Conservation (phyloP, 1,140 invertebrate species). For the Ips nitidus region DNA sequence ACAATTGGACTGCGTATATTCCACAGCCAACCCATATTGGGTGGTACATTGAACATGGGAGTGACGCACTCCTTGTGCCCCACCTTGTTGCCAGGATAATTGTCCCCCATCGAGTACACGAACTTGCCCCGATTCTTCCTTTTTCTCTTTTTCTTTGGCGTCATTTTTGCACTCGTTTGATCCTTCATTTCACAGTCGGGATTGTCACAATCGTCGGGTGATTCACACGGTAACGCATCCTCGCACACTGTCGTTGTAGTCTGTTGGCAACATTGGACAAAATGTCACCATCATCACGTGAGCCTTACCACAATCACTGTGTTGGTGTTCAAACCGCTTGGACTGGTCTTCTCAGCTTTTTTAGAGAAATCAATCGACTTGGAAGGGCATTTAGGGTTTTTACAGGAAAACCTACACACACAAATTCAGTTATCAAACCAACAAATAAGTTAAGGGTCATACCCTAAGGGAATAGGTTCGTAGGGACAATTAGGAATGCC, state of each 20-base stretch:
- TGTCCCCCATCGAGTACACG: slow-evolving; percentile 47
- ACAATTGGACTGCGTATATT: slow-evolving; percentile 47
- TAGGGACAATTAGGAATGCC: slow-evolving; percentile 37
- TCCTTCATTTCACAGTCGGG: slow-evolving; percentile 20
- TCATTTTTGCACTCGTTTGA: slow-evolving; percentile 4
- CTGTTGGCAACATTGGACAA: slow-evolving; percentile 8
- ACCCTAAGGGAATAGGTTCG: slow-evolving; percentile 26
- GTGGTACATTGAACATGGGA: slow-evolving; percentile 53
- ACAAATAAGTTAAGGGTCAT: background rate
- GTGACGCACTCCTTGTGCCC: slow-evolving; percentile 57
- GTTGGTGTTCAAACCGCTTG: background rate
- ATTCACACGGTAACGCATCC: background rate
- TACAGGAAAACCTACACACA: slow-evolving; percentile 7
- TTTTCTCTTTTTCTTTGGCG: slow-evolving; percentile 31
- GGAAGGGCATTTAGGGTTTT: slow-evolving; percentile 22
- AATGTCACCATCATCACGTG: background rate
- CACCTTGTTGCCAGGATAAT: slow-evolving; percentile 53
- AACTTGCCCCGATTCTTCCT: slow-evolving; percentile 40
- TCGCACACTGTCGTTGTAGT: background rate
- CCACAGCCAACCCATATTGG: slow-evolving; percentile 63
- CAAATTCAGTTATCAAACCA: background rate
- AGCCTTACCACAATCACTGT: background rate
- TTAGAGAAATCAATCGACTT: slow-evolving; percentile 16
- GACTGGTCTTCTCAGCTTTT: background rate
- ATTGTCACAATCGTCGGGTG: slow-evolving; percentile 14